These are phyloP conservation scores for Philonicus albiceps DNA, from an alignment of 2,888 invertebrate species.

Conservation along the genomic window DNA sequence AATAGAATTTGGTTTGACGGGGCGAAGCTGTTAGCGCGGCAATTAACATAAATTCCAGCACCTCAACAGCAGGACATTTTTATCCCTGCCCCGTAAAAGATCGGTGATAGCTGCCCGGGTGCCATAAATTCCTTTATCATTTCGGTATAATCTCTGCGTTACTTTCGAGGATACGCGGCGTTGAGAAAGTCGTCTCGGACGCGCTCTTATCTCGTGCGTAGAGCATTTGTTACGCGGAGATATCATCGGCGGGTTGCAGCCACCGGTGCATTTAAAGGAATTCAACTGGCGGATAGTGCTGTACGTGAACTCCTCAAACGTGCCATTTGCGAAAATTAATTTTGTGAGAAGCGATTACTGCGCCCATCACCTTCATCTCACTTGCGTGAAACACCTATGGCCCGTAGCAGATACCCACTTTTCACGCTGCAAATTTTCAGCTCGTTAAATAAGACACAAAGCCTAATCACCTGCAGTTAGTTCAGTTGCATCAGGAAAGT, in stretches of 20 bases:
- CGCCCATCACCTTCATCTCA: background rate
- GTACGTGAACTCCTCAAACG: conserved; percentile 8
- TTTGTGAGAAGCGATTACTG: conserved; percentile 20
- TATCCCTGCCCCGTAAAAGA: conserved; percentile 24
- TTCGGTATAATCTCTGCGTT: conserved; percentile 25
- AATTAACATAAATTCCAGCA: conserved; percentile 29
- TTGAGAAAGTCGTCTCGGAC: background rate
- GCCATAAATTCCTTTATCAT: conserved; percentile 35
- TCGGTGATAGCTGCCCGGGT: conserved; percentile 4
- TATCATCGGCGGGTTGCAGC: background rate
- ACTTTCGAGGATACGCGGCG: background rate
- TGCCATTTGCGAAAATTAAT: conserved; percentile 32
- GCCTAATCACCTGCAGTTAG: conserved; percentile 24
- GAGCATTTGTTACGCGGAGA: conserved; percentile 10
- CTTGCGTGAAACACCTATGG: background rate
- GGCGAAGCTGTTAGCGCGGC: conserved; percentile 9
- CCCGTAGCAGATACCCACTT: background rate
- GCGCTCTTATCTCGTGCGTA: conserved; percentile 19
- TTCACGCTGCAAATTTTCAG: background rate
- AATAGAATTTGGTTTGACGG: conserved; percentile 31
- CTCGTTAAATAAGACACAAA: conserved; percentile 8
- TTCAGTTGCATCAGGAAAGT: background rate
- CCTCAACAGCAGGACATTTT: conserved; percentile 1
- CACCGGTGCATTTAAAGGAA: background rate
- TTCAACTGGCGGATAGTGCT: background rate